Conservation (phyloP, 1,140 invertebrate species). For the Anadara kagoshimensis region DNA sequence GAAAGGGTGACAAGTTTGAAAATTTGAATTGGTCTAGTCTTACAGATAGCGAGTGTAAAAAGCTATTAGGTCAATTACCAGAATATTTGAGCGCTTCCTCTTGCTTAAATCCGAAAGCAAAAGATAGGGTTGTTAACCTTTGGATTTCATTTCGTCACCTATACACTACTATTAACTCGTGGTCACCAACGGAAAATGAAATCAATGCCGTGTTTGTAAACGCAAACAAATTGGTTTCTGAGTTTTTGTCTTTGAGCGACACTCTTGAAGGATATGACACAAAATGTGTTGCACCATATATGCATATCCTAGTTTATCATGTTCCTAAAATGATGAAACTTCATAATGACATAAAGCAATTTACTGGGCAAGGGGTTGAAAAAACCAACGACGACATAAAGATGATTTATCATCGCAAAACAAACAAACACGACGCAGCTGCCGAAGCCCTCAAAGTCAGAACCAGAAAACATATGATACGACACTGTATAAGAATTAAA, state of each 20-base stretch:
- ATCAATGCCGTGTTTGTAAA: neutral
- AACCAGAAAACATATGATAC: slow-evolving; percentile 1
- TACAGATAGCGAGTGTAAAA: slow-evolving; percentile 19
- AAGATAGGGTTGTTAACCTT: slow-evolving; percentile 1
- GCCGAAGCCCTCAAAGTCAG: slow-evolving; percentile 6
- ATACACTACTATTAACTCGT: slow-evolving; percentile 6
- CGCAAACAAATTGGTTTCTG: slow-evolving; percentile 3
- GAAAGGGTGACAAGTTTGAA: slow-evolving; percentile 18
- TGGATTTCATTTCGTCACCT: slow-evolving; percentile 6
- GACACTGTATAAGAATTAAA: neutral
- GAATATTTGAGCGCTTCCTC: neutral
- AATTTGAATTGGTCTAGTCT: slow-evolving; percentile 21
- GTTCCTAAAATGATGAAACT: slow-evolving; percentile 11
- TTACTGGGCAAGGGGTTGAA: slow-evolving; percentile 24
- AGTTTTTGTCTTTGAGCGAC: neutral
- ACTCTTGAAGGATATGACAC: slow-evolving; percentile 19
- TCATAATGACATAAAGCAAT: slow-evolving; percentile 9
- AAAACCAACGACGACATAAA: slow-evolving; percentile 25
- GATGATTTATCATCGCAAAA: slow-evolving; percentile 22
- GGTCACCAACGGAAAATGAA: slow-evolving; percentile 15
- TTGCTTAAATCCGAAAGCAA: neutral
- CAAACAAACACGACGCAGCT: slow-evolving; percentile 20
- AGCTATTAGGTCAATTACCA: slow-evolving; percentile 1
- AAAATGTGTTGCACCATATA: slow-evolving; percentile 26
- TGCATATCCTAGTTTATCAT: slow-evolving; percentile 22